Base-by-base conservation (phyloP, 2,888 invertebrate species). In the Nephrotoma flavescens region DNA sequence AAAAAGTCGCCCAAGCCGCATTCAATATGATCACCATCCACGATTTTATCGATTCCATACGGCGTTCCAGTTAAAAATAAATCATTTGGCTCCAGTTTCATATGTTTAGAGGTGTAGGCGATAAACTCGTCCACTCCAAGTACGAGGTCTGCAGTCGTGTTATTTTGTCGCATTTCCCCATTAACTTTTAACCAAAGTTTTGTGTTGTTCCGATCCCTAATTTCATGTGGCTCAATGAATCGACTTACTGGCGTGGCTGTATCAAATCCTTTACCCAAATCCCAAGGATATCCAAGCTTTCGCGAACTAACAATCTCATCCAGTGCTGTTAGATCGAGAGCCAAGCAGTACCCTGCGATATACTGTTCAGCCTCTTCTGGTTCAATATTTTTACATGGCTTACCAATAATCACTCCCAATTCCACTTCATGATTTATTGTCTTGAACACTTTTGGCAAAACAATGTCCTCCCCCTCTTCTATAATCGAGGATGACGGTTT, bases 21-120 rank as follows among this genome's bases (percentile, higher is more conserved):
- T 90, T 94, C 93, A 57, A 96, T 93, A 5, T 92, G 90, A 91
- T 96, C 96, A 3, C 95, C 95, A 15, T 92, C 89, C 15, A 90
- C 90, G 2, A 96, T 93, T 0, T 93, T 93, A 0, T 94, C 93
- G 15, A 95, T 94, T 15, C 95, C 95, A 83, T 93, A 92, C 0
- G 96, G 96, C 0, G 96, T 95, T 7, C 96, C 96, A 4, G 96
- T 96, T 42, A 96, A 90, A 88, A 96, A 93, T 9, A 96, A 90
- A 91, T 96, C 96, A 87, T 95, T 95, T 11, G 94, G 93, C 89
- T 96, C 95, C 87, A 96, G 90, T 0, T 95, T 96, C 91, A 96
- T 95, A 89, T 93, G 94, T 87, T 93, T 90, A 4, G 95, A 95
- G 83, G 95, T 93, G 90, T 94, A 94, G 86, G 94, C 92, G 42